These are phyloP conservation scores for Megaleporinus macrocephalus DNA, from an alignment of 2,113 vertebrate genomes.

Conservation along the genomic window DNA sequence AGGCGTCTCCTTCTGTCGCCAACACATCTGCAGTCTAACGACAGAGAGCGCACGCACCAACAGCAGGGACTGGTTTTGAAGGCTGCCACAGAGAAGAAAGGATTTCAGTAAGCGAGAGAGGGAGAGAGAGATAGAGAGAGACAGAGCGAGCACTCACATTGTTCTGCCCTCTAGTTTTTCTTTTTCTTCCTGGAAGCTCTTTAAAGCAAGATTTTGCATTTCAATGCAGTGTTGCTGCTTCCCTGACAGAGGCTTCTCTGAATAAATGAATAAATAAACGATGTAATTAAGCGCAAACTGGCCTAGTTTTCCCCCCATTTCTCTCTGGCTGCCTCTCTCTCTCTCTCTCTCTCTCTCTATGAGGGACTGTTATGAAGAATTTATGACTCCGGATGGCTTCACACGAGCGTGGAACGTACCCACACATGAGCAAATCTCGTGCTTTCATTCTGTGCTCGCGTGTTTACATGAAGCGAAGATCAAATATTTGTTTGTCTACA, in stretches of 20 bases:
- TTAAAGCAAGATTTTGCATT: constrained; percentile 74
- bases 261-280: constrained; percentile 81
- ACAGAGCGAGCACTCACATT: not conserved
- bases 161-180: constrained; percentile 51
- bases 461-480: constrained; percentile 21
- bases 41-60: not conserved
- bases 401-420: constrained; percentile 45
- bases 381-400: constrained; percentile 47
- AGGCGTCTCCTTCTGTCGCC: not conserved
- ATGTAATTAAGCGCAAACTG: constrained; percentile 77
- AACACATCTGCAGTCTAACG: not conserved
- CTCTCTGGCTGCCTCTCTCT: constrained; percentile 52
- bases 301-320: constrained; percentile 66
- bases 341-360: not conserved
- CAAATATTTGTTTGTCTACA: not conserved
- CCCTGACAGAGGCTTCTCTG: constrained; percentile 62
- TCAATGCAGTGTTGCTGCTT: constrained; percentile 68
- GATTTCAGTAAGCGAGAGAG: not conserved
- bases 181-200: constrained; percentile 60
- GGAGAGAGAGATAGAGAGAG: not conserved
- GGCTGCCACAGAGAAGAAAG: constrained; percentile 9
- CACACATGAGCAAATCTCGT: not conserved
- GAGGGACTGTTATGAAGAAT: constrained; percentile 44
- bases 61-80: constrained; percentile 1
- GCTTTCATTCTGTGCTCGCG: not conserved